These are phyloP conservation scores for Actenoides lindsayi DNA, from an alignment of 2,113 vertebrate species.

Conservation along the genomic window DNA sequence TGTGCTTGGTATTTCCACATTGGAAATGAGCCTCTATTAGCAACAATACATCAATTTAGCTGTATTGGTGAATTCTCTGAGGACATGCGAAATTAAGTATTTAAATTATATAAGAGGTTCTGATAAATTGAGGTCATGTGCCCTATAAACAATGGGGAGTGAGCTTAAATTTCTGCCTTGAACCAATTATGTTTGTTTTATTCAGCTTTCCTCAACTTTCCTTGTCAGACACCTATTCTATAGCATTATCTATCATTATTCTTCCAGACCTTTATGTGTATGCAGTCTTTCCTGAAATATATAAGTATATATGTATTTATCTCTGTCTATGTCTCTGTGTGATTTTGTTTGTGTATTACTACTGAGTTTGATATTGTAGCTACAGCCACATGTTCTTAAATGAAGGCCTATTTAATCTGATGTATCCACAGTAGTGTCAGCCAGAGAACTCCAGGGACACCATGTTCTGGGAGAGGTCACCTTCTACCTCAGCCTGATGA, in stretches of 20 bases:
- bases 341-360: not conserved
- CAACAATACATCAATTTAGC: not conserved
- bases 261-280: not conserved
- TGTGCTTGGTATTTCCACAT: not conserved
- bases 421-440: not conserved
- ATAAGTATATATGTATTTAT: not conserved
- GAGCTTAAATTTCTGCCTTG: not conserved
- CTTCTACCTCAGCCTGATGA: not conserved
- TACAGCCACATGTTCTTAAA: not conserved
- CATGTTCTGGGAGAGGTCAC: conserved; percentile 2
- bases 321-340: rapidly evolving
- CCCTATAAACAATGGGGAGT: not conserved
- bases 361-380: not conserved
- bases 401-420: not conserved
- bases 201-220: not conserved
- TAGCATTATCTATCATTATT: not conserved
- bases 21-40: not conserved
- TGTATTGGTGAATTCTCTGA: not conserved
- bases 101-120: conserved; percentile 5
- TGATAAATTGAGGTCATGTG: conserved; percentile 3
- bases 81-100: not conserved
- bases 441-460: not conserved
- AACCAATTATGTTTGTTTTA: not conserved
- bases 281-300: not conserved
- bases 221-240: not conserved